Base-by-base conservation (phyloP, 2,113 vertebrate genomes). In the Oxygymnocypris stewartii region DNA sequence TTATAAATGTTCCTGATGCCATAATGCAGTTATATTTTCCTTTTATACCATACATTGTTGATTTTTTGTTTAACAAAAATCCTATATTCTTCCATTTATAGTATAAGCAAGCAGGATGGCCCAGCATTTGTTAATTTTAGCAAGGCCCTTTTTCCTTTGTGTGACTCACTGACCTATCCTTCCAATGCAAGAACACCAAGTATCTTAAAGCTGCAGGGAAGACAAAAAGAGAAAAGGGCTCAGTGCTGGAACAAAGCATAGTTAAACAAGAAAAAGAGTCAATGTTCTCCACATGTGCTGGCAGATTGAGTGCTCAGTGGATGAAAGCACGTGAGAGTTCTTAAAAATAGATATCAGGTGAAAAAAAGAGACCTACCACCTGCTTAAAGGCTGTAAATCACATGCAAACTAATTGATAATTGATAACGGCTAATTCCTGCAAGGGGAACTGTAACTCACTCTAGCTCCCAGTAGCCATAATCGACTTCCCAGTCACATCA, bases 381-480 rank as follows among this genome's bases (percentile, higher is more conserved):
- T 88, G 88, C 88, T 79, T 78, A n/a, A 84, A 63, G 59, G 77
- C 84, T 90, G 87, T 92, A 92, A 93, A 93, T 92, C 88, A 90
- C 61, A 71, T 75, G 75, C 20, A 88, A 85, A 82, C 89, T 92
- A 93, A 92, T 89, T 92, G 92, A 88, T 90, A 87, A 85, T 90
- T 91, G 91, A 92, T 92, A 91, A 90, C 47, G 90, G 90, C 88
- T 94, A 88, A 91, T 93, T 93, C 88, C 92, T 88, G 90, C 84
- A 87, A 88, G 82, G 88, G 86, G 90, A 77, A 87, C 88, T 81
- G 80, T 88, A 89, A 92, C 86, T 91, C 89, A 92, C 35, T 7
- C 80, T 73, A 82, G 87, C 87, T 86, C 61, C 89, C 81, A 86
- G 82, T 69, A 88, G 84, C 84, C 80, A 83, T 86, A 88, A 89